Base-by-base conservation (phyloP, 2,888 invertebrate species). In the Philhelius pedissequus region DNA sequence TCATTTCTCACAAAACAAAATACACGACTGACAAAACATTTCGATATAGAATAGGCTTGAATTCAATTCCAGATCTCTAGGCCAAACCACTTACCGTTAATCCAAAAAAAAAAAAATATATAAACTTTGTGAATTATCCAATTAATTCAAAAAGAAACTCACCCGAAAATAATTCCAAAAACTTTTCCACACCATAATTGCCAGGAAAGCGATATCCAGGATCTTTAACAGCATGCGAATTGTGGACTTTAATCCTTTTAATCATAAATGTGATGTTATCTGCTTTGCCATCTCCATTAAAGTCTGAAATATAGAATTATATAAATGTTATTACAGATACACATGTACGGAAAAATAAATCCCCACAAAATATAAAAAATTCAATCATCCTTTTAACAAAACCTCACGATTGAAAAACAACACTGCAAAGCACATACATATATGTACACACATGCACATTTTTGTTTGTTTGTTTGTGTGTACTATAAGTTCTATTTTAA, bases 111-210 rank as follows among this genome's bases (percentile, higher is more conserved):
- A n/a, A n/a, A n/a, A n/a, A n/a, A n/a, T n/a, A n/a, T n/a, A n/a
- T n/a, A n/a, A n/a, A n/a, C n/a, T n/a, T n/a, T n/a, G n/a, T n/a
- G n/a, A n/a, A n/a, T n/a, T n/a, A n/a, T n/a, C n/a, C n/a, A 56
- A 56, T 9, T 15, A 22, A 11, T 58, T 5, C 0, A 58, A 27
- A 25, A 45, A 50, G 4, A 56, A 30, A 91, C 93, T 93, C 92
- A 96, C 97, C 97, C 87, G 98, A 98, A 93, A 99, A 99, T 86
- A 99, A 94, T 92, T 99, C 99, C 86, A 99, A 94, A 92, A 98
- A 99, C 93, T 99, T 99, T 91, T 98, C 99, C 74, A 99, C 99
- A 54, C 99, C 99, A 90, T 99, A 98, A 92, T 98, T 98, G 88
- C 96, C 96, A 0, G 97, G 96, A 92, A 97, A 97, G 87, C 97